A percentile compares a stretch with the other conserved stretches of the same genome.
phyloP scores from a whole-genome alignment of 2,797 vertebrate species.

The Helostoma temminkii region DNA sequence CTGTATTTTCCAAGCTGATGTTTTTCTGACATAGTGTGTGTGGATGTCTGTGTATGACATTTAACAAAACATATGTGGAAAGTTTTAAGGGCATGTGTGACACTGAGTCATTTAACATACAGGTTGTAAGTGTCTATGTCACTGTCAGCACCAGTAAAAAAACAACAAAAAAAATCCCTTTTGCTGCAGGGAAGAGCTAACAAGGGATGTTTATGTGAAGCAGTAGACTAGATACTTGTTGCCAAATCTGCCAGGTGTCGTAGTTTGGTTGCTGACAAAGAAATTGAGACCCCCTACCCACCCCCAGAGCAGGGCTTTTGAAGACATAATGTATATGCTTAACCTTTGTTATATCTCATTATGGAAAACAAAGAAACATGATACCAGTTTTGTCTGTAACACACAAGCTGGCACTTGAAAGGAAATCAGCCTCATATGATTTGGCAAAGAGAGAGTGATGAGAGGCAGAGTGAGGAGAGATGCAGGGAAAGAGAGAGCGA shows the following conservation, averaged over 20 bases:
- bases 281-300: neutral
- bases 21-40: too few species aligned
- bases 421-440: slow-evolving; percentile 60
- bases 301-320: neutral
- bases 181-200: slow-evolving; percentile 18
- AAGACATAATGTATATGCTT: slow-evolving; percentile 49
- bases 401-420: slow-evolving; percentile 65
- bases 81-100: neutral
- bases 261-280: slow-evolving; percentile 19
- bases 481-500: slow-evolving; percentile 8
- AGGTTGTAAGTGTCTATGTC: slow-evolving; percentile 2
- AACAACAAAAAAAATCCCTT: slow-evolving; percentile 38
- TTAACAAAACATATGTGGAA: neutral
- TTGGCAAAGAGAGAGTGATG: slow-evolving; percentile 59
- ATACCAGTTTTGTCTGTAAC: slow-evolving; percentile 54
- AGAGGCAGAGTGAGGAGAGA: slow-evolving; percentile 42
- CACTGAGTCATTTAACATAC: neutral
- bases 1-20: neutral
- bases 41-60: slow-evolving; percentile 3
- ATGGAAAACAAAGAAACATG: slow-evolving; percentile 56
- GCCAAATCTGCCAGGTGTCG: slow-evolving; percentile 51
- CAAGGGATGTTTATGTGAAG: too few species aligned
- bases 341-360: slow-evolving; percentile 63
- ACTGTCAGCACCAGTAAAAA: slow-evolving; percentile 10
- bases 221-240: too few species aligned